Conservation (phyloP, 2,113 vertebrate species). For the Emydocephalus ijimae region DNA sequence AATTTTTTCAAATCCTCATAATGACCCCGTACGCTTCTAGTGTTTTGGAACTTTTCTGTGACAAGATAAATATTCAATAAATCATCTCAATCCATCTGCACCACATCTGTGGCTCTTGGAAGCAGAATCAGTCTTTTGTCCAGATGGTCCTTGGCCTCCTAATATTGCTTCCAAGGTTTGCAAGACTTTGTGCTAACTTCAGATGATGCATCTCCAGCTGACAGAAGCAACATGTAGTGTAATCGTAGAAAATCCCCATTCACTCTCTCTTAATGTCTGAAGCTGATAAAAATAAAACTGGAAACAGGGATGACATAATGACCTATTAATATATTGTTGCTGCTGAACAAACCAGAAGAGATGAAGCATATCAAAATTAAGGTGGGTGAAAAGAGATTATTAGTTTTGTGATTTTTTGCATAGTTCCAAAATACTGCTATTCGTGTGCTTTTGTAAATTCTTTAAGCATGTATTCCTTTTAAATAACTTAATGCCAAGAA, state of each 20-base stretch:
- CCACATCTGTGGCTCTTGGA: slow-evolving; percentile 40
- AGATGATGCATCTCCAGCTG: slow-evolving; percentile 54
- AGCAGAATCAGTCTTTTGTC: slow-evolving; percentile 39
- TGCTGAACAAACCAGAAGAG: not conserved
- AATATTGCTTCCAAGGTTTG: slow-evolving; percentile 62
- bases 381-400: not conserved
- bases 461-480: not conserved
- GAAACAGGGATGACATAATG: not conserved
- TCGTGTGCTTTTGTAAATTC: not conserved
- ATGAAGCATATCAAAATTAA: not conserved
- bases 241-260: slow-evolving; percentile 17
- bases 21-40: slow-evolving; percentile 48
- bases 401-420: not conserved
- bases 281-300: slow-evolving; percentile 26
- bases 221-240: slow-evolving; percentile 56
- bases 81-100: slow-evolving; percentile 45
- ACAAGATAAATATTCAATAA: slow-evolving; percentile 50
- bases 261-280: slow-evolving; percentile 37
- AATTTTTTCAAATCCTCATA: slow-evolving; percentile 55
- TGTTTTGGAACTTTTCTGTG: slow-evolving; percentile 36
- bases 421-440: not conserved
- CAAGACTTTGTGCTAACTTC: slow-evolving; percentile 54
- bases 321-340: not conserved
- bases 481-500: not conserved
- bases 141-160: slow-evolving; percentile 66